Base-by-base conservation (phyloP, 1,140 invertebrate genomes). In the Matsumurasca onukii region DNA sequence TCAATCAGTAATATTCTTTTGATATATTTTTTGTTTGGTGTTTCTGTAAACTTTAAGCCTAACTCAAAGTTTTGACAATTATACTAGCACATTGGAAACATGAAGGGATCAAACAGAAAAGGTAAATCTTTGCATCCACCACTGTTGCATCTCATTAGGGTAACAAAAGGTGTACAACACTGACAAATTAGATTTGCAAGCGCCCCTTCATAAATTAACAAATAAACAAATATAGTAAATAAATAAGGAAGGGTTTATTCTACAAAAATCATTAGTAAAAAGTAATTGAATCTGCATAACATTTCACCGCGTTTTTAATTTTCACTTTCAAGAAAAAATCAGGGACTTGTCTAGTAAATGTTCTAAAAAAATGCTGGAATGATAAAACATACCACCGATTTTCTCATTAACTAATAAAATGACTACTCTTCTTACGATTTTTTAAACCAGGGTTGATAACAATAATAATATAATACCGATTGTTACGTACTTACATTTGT, bases 121-220 rank as follows among this genome's bases (percentile, higher is more conserved):
- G 5, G 34, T 39, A 39, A 39, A 52, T 22, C 49, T 5, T 24
- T 52, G 34, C 20, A 13, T 52, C 49, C 49, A 52, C 22, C 49
- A 52, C 9, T 45, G 20, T 52, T 52, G 49, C 49, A 52, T 52
- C 22, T 52, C 49, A 52, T 52, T 52, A 13, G 20, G 49, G 49
- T 52, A 52, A 52, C 49, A 52, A 52, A 52, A 45, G n/a, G 9
- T 45, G 22, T 22, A 52, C 5, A 52, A 52, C 5, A 5, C 20
- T 52, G 49, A 52, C 5, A 52, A 20, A 52, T 52, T 20, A 52
- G 13, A 52, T 52, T 20, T 52, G 49, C 49, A n/a, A 52, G 49
- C 49, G 49, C 22, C 49, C 22, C 49, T n/a, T 52, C 22, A 13
- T 15, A 22, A 52, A 52, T 52, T 39, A 39, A 52, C 9, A 52